A percentile compares a stretch with the other conserved stretches of the same genome.
Conservation (phyloP, 1,140 invertebrate species). For the Calosoma granatense region DNA sequence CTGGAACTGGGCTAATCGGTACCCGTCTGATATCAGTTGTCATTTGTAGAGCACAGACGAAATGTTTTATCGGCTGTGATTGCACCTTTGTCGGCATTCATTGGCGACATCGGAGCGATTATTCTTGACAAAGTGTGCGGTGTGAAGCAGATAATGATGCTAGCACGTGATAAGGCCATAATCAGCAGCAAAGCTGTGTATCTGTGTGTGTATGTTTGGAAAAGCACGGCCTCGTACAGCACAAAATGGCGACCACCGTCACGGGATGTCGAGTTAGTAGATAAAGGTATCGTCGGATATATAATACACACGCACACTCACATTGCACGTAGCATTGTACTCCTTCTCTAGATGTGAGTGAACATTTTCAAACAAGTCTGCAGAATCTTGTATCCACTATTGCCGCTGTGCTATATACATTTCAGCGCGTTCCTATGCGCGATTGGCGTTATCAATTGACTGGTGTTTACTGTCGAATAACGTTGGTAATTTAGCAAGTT, state of each 20-base stretch:
- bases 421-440: not conserved
- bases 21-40: constrained; percentile 20
- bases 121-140: constrained; percentile 23
- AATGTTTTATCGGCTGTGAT: constrained; percentile 23
- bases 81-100: constrained; percentile 23
- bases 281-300: not conserved
- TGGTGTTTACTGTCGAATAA: constrained; percentile 27
- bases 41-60: constrained; percentile 15
- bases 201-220: too few species aligned
- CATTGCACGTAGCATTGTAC: too few species aligned
- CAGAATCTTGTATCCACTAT: too few species aligned
- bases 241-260: constrained; percentile 2
- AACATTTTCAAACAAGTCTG: too few species aligned
- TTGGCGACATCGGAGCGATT: constrained; percentile 22
- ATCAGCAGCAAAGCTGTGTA: not conserved
- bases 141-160: constrained; percentile 15
- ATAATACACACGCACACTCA: not conserved
- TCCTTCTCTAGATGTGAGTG: too few species aligned
- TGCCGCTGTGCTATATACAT: too few species aligned
- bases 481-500: constrained; percentile 28
- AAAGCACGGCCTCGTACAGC: not conserved
- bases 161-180: not conserved
- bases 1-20: constrained; percentile 17
- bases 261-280: not conserved
- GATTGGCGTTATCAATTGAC: constrained; percentile 21